Percentiles rank a stretch among this genome's conserved stretches.
Conservation (phyloP, 1,140 invertebrate species). For the Rhopalosiphum maidis region DNA sequence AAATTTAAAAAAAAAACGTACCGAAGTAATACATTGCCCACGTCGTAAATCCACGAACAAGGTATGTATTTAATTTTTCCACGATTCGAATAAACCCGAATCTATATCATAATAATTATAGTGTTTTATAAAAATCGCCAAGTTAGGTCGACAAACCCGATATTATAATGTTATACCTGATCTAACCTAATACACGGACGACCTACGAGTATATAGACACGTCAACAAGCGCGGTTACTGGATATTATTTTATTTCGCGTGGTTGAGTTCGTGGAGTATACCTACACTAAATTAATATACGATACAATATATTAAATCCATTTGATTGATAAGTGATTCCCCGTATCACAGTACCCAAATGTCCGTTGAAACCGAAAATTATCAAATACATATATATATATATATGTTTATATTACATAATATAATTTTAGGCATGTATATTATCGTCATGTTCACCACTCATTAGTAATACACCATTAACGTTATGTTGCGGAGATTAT, state of each 20-base stretch:
- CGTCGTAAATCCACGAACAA: too few species aligned
- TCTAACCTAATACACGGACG: too few species aligned
- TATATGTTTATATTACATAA: not conserved
- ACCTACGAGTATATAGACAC: not conserved
- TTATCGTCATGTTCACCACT: not conserved
- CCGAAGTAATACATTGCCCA: too few species aligned
- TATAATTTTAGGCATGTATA: not conserved
- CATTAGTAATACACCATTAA: not conserved
- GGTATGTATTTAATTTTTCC: too few species aligned
- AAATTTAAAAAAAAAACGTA: too few species aligned
- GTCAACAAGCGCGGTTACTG: not conserved
- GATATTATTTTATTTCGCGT: not conserved
- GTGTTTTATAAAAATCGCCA: too few species aligned
- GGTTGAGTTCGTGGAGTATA: not conserved
- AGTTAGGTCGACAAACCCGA: too few species aligned
- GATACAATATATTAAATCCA: not conserved
- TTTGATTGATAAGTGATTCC: not conserved
- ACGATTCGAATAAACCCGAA: too few species aligned
- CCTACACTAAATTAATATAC: not conserved
- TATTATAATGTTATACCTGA: too few species aligned
- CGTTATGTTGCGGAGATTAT: not conserved
- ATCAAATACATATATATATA: not conserved
- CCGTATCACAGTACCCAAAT: too few species aligned
- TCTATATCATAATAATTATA: too few species aligned
- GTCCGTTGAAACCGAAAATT: not conserved